Conservation (phyloP, 2,113 vertebrate genomes). For the Tamias sibiricus region DNA sequence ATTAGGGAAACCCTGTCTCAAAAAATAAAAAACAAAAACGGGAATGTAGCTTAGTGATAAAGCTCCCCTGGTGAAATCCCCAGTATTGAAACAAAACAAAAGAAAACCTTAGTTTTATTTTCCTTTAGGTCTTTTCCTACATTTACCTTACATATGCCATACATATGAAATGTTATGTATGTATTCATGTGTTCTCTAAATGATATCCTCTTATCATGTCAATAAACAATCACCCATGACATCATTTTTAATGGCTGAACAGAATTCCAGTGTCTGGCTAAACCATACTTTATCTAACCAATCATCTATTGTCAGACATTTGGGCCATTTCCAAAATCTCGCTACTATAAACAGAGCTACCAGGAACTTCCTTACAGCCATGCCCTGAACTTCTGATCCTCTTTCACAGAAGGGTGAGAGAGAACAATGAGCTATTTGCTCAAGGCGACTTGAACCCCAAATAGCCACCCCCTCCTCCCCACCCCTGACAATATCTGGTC, state of each 20-base stretch:
- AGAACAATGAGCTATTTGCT: slow-evolving; percentile 57
- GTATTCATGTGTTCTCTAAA: not conserved
- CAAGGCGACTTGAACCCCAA: not conserved
- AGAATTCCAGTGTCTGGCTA: slow-evolving; percentile 57
- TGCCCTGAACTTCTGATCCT: slow-evolving; percentile 53
- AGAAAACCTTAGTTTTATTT: not conserved
- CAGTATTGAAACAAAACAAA: not conserved
- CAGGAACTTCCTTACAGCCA: slow-evolving; percentile 50
- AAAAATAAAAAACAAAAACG: too few relatives aligned
- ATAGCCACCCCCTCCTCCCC: not conserved
- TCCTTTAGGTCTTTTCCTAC: not conserved
- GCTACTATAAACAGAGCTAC: slow-evolving; percentile 58
- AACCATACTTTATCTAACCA: slow-evolving; percentile 53
- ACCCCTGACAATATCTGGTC: not conserved
- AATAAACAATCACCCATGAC: slow-evolving; percentile 35
- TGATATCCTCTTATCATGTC: not conserved
- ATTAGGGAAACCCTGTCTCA: too few relatives aligned
- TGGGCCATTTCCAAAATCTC: slow-evolving; percentile 59
- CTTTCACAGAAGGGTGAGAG: slow-evolving; percentile 43
- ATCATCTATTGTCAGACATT: slow-evolving; percentile 39
- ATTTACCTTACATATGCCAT: not conserved
- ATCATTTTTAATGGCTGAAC: slow-evolving; percentile 62
- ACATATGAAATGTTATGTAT: not conserved
- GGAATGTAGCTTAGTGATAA: too few relatives aligned
- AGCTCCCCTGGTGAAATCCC: too few relatives aligned